These are phyloP conservation scores for Lepidocyrtinus sp. DNA, from an alignment of 2,888 invertebrate genomes.

Conservation along the genomic window DNA sequence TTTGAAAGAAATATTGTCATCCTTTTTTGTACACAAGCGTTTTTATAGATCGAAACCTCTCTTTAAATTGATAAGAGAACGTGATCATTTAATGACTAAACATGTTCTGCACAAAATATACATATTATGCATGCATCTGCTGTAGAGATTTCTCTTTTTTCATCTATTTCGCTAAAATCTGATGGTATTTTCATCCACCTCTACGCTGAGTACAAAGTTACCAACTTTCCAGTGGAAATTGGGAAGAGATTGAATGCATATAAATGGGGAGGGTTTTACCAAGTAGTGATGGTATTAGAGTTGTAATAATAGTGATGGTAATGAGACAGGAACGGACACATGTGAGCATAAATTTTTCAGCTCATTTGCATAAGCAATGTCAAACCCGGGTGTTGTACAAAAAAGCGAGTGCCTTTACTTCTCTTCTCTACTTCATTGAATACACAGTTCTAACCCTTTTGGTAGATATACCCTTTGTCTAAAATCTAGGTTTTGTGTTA, in stretches of 20 bases:
- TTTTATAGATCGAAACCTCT: not conserved
- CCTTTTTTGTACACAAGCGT: not conserved
- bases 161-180: not conserved
- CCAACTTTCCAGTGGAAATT: not conserved
- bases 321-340: constrained; percentile 55
- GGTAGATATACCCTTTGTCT: not conserved
- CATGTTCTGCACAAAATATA: not conserved
- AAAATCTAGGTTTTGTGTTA: not conserved
- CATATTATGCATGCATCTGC: constrained; percentile 14
- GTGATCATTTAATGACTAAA: not conserved
- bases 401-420: not conserved
- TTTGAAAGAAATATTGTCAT: not conserved
- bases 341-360: constrained; percentile 63
- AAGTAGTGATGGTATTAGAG: not conserved
- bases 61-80: constrained; percentile 1
- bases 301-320: constrained; percentile 13
- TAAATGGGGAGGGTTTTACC: not conserved
- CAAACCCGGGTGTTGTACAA: constrained; percentile 38
- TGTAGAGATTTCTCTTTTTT: no score
- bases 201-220: no score
- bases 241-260: not conserved
- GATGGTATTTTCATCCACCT: constrained; percentile 16
- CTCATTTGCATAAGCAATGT: constrained; percentile 63
- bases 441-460: constrained; percentile 10
- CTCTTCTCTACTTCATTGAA: not conserved